Base-by-base conservation (phyloP, 2,888 invertebrate genomes). In the Cephus nigrinus region DNA sequence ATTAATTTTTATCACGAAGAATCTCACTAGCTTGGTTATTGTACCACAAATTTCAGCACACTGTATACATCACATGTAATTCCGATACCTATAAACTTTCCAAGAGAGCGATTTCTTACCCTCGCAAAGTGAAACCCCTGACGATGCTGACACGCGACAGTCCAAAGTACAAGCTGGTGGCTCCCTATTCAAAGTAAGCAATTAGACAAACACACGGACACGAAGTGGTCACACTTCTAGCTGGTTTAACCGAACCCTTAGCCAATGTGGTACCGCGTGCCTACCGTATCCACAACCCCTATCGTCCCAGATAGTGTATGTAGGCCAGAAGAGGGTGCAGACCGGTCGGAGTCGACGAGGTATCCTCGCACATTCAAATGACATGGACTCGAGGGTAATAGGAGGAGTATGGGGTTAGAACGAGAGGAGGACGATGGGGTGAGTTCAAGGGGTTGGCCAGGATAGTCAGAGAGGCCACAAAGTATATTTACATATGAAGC, bases 401-500 rank as follows among this genome's bases (percentile, higher is more conserved):
- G 71, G 31, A 30, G 31, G 31, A 11, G 71, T 71, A 9, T 1
- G 31, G 31, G 71, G 31, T 31, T 31, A 15, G 55, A 55, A 23
- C 4, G 55, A 55, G 23, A 55, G 55, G 55, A 55, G 55, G 55
- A 23, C 55, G 23, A 23, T 9, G 23, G 55, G 74, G 73, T 78
- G 81, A 79, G 78, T 83, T 82, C 73, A 75, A 75, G 69, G 75
- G 78, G 75, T 71, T 78, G 68, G 71, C 55, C 68, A 75, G 79
- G 40, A 78, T 78, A 36, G 73, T 81, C 79, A 75, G 84, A 80
- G 83, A 82, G 83, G 82, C 85, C 81, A 82, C 86, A 86, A 86
- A 83, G 85, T 86, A 83, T 87, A 89, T 89, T 89, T 89, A 86
- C 89, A 89, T 89, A 89, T 82, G 87, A 83, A 84, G 86, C 84